Conservation (phyloP, 2,113 vertebrate species). For the Platichthys stellatus region DNA sequence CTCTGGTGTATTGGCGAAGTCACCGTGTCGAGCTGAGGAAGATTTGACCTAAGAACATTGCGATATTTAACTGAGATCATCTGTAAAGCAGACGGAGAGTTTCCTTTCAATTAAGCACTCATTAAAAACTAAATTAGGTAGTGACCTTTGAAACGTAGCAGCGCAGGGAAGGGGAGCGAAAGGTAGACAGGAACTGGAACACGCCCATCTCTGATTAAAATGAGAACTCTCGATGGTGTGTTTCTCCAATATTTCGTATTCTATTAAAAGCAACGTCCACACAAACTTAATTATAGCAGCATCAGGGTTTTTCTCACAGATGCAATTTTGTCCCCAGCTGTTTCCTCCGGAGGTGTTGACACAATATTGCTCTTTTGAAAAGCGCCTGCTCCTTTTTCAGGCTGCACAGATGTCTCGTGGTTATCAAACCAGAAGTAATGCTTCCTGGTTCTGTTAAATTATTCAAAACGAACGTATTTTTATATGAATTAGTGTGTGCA, state of each 20-base stretch:
- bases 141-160: conserved; percentile 73
- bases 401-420: conserved; percentile 8
- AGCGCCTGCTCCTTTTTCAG: not conserved
- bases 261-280: not conserved
- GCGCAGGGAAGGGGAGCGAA: conserved; percentile 68
- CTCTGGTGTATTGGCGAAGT: conserved; percentile 47
- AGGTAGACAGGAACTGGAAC: conserved; percentile 57
- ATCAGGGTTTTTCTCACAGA: not conserved
- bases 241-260: conserved; percentile 18
- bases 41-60: conserved; percentile 68
- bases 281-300: not conserved
- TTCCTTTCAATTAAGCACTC: conserved; percentile 78
- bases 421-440: conserved; percentile 21
- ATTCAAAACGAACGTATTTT: conserved; percentile 5
- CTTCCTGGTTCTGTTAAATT: conserved; percentile 5
- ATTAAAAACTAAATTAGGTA: conserved; percentile 77
- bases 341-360: conserved; percentile 1
- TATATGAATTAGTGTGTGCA: not conserved
- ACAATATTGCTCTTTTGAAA: not conserved
- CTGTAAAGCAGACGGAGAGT: conserved; percentile 72
- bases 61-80: conserved; percentile 77
- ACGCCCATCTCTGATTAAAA: conserved; percentile 63
- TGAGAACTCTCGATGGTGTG: conserved; percentile 18
- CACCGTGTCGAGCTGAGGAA: conserved; percentile 36
- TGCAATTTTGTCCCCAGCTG: conserved; percentile 1